phyloP scores from a whole-genome alignment of 1,140 invertebrate genomes.

The Saccostrea glomerata region DNA sequence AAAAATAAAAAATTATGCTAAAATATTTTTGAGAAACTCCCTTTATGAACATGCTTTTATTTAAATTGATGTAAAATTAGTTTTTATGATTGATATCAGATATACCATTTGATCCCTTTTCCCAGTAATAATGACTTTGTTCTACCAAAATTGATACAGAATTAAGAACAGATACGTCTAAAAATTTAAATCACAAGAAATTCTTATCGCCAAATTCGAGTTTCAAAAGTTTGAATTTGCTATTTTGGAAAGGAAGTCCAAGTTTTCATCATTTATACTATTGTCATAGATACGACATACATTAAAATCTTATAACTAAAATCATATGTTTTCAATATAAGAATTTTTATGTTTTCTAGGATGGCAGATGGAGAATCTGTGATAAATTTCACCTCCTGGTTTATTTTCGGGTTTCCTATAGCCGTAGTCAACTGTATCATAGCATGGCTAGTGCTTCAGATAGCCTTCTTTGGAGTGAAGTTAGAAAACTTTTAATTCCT shows the following conservation, averaged over 20 bases:
- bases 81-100: no score
- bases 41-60: neutral
- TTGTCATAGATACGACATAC: neutral
- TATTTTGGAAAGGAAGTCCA: neutral
- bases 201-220: neutral
- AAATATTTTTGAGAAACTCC: neutral
- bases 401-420: slow-evolving; percentile 51
- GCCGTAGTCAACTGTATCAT: slow-evolving; percentile 45
- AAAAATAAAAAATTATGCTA: neutral
- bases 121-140: no score
- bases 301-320: neutral
- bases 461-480: slow-evolving; percentile 49
- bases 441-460: slow-evolving; percentile 52
- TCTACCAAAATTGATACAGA: no score
- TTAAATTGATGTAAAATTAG: neutral
- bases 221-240: neutral
- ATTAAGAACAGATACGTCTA: no score
- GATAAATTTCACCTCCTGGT: slow-evolving; percentile 49
- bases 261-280: neutral
- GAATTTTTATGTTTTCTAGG: neutral
- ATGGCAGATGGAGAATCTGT: slow-evolving; percentile 41
- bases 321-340: neutral
- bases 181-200: neutral
- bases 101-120: no score
- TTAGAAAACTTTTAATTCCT: neutral